Conservation (phyloP, 64 coral and sea anemone species). For the Montipora sp. region DNA sequence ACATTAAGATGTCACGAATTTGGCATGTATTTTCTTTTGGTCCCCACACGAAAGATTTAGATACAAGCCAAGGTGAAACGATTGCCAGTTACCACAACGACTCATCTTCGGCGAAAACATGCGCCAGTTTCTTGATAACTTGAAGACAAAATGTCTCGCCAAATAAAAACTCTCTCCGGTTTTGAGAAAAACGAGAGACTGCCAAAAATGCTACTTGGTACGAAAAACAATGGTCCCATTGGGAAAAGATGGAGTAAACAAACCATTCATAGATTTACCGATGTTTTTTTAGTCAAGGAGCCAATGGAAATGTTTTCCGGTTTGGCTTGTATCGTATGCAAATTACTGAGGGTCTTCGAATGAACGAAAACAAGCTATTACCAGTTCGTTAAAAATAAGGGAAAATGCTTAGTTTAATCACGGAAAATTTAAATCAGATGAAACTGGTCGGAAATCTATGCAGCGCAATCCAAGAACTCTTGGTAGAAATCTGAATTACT, state of each 20-base stretch:
- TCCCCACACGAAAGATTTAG: not conserved
- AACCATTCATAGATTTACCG: conserved; percentile 1
- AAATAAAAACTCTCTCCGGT: not conserved
- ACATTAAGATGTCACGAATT: not conserved
- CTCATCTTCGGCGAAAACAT: conserved; percentile 1
- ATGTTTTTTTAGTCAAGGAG: not conserved
- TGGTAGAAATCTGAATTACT: conserved; percentile 4
- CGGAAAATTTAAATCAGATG: not conserved
- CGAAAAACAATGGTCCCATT: conserved; percentile 26
- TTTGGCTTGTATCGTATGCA: conserved; percentile 17
- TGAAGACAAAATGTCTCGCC: not conserved
- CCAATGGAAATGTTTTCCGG: conserved; percentile 34
- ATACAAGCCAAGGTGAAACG: not conserved
- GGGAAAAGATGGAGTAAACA: conserved; percentile 33
- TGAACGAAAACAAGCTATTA: conserved; percentile 42
- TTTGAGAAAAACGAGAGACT: not conserved
- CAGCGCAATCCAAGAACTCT: not conserved
- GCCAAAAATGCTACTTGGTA: not conserved
- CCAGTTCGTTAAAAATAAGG: conserved; percentile 7
- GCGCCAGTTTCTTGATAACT: not conserved
- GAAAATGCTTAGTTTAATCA: conserved; percentile 23
- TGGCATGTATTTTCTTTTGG: not conserved
- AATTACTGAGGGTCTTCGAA: not conserved
- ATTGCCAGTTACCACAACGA: conserved; percentile 11
- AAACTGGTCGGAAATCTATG: conserved; percentile 17